Percentiles rank a stretch among this genome's conserved stretches.
Conservation (phyloP, 2,797 vertebrate species). For the Pseudochirops cupreus region DNA sequence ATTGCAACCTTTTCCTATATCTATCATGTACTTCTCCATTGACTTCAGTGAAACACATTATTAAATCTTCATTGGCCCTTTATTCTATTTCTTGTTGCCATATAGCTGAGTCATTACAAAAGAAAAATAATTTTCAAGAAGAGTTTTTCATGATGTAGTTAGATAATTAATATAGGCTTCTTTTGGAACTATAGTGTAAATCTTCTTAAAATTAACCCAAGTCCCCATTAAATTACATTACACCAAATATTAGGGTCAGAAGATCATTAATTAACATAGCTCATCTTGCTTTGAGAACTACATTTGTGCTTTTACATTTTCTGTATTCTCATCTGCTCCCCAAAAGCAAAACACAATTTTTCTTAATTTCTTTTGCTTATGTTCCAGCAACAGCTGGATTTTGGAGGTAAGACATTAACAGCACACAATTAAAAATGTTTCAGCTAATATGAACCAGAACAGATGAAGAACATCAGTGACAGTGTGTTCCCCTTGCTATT, state of each 20-base stretch:
- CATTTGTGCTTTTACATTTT: conserved; percentile 60
- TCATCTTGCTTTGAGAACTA: conserved; percentile 64
- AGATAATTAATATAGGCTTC: conserved; percentile 81
- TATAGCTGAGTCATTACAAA: neutral
- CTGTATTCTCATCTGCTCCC: conserved; percentile 64
- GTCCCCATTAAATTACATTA: conserved; percentile 76
- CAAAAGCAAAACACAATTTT: conserved; percentile 47
- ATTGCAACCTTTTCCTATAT: neutral
- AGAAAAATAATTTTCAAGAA: conserved; percentile 62
- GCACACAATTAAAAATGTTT: conserved; percentile 77
- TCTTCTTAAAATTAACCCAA: conserved; percentile 81
- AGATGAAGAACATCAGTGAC: conserved; percentile 70
- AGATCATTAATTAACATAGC: conserved; percentile 80
- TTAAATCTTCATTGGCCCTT: neutral
- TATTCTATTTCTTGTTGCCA: neutral
- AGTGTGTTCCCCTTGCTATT: conserved; percentile 31
- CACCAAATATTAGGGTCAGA: conserved; percentile 68
- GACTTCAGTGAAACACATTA: neutral
- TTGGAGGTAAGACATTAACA: conserved; percentile 75
- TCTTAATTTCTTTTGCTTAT: conserved; percentile 43
- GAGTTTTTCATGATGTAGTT: conserved; percentile 66
- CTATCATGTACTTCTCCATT: neutral
- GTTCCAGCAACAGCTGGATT: conserved; percentile 73
- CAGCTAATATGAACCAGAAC: conserved; percentile 64
- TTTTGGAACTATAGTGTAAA: conserved; percentile 78